These are phyloP conservation scores for Corythornis leucogaster DNA, from an alignment of 2,797 vertebrate genomes.

Conservation along the genomic window DNA sequence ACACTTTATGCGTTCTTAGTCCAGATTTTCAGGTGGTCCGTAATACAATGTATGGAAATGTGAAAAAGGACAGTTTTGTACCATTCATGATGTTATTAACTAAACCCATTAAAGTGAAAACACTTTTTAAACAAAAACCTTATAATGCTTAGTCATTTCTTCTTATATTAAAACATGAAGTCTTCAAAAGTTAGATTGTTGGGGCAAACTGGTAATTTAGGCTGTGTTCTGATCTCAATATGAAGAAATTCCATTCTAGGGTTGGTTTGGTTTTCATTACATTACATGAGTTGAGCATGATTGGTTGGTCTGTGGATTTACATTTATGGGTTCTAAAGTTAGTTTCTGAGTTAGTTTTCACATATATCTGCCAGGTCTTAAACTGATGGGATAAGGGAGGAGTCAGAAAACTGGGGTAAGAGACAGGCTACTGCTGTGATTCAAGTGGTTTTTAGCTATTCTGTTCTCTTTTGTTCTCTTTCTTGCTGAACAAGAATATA, in stretches of 20 bases:
- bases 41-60: constrained; percentile 82
- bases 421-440: not conserved
- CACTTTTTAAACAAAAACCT: constrained; percentile 79
- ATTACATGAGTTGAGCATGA: not conserved
- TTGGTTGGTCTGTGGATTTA: not conserved
- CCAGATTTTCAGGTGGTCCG: constrained; percentile 78
- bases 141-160: constrained; percentile 71
- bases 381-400: not conserved
- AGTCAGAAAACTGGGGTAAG: not conserved
- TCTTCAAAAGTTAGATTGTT: not conserved
- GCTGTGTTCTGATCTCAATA: not conserved
- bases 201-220: not conserved
- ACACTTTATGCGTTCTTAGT: constrained; percentile 77
- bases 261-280: not conserved
- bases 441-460: not conserved
- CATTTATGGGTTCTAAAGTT: not conserved
- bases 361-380: not conserved
- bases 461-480: not conserved
- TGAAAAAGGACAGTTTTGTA: constrained; percentile 84
- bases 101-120: constrained; percentile 84
- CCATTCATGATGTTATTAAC: constrained; percentile 83
- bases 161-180: not conserved
- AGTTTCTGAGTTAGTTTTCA: not conserved
- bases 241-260: not conserved
- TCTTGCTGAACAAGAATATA: not conserved